These are phyloP conservation scores for Plemyria rubiginata DNA, from an alignment of 2,888 invertebrate species.

Conservation along the genomic window DNA sequence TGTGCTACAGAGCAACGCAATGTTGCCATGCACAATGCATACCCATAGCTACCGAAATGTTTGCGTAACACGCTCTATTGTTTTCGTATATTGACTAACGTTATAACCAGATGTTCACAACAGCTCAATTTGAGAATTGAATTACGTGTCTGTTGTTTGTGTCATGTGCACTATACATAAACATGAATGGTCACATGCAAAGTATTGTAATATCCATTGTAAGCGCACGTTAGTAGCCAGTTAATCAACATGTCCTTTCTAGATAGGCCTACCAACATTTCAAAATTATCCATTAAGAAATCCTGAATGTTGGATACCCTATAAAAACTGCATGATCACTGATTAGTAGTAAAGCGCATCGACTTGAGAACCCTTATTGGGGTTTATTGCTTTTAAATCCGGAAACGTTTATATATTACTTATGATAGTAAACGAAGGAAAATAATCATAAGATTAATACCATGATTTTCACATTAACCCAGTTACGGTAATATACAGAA, in stretches of 20 bases:
- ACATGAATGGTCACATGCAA: not conserved
- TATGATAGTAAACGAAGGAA: constrained; percentile 4
- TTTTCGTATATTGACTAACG: constrained; percentile 30
- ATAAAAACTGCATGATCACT: not conserved
- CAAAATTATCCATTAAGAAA: too few relatives aligned
- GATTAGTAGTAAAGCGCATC: not conserved
- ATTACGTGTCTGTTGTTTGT: constrained; percentile 19
- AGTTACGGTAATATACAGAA: constrained; percentile 26
- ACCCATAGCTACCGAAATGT: constrained; percentile 12
- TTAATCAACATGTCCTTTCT: not conserved
- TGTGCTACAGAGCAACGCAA: constrained; percentile 7
- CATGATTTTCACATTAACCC: constrained; percentile 24
- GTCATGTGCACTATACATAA: not conserved
- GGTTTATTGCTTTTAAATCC: not conserved
- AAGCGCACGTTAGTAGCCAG: not conserved
- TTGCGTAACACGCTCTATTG: constrained; percentile 26
- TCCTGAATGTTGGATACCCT: not conserved
- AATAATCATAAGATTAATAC: constrained; percentile 13
- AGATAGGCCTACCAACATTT: too few relatives aligned
- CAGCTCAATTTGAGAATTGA: constrained; percentile 35
- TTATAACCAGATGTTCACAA: constrained; percentile 34
- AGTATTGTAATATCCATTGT: not conserved
- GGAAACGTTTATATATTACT: not conserved
- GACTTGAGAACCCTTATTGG: not conserved
- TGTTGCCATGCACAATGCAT: not conserved